phyloP scores from a whole-genome alignment of 2,888 invertebrate genomes.

The Icerya purchasi region DNA sequence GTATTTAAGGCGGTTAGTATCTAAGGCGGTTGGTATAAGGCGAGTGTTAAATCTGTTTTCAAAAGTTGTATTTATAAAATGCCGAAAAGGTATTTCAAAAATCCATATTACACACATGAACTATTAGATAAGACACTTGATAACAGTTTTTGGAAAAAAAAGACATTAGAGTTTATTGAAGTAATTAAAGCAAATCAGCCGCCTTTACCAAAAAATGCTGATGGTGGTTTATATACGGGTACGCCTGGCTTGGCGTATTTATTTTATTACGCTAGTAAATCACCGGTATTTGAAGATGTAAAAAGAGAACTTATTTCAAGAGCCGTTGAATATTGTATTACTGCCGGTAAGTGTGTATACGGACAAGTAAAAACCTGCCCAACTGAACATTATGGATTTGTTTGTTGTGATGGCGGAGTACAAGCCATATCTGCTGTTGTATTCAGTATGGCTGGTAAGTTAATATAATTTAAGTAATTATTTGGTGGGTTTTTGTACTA shows the following conservation, averaged over 20 bases:
- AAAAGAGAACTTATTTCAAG: constrained; percentile 32
- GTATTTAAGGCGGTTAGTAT: too few relatives aligned
- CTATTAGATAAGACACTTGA: not conserved
- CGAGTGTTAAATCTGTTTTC: too few relatives aligned
- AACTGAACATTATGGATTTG: constrained; percentile 42
- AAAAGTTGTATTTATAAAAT: too few relatives aligned
- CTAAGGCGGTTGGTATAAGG: too few relatives aligned
- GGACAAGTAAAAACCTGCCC: constrained; percentile 26
- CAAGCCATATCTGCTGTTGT: constrained; percentile 47
- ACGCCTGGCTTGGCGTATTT: constrained; percentile 50
- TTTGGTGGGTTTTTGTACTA: too few relatives aligned
- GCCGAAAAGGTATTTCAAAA: constrained; percentile 1
- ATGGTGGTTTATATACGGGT: constrained; percentile 48
- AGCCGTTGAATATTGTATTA: constrained; percentile 38
- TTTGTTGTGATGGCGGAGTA: constrained; percentile 59
- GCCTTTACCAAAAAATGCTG: constrained; percentile 24
- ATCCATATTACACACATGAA: not conserved
- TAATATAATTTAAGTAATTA: constrained; percentile 23
- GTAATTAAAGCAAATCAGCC: constrained; percentile 23
- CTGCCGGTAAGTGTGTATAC: constrained; percentile 34
- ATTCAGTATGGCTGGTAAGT: constrained; percentile 28
- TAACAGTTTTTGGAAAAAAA: constrained; percentile 11
- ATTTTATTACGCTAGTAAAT: constrained; percentile 44
- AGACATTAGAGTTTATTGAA: constrained; percentile 12
- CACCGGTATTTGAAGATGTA: constrained; percentile 29